Evolutionary conservation across 2,888 invertebrate species (phyloP), one percentile per base, ranked within the genome.

Genomic region (Trichogramma evanescens): DNA sequence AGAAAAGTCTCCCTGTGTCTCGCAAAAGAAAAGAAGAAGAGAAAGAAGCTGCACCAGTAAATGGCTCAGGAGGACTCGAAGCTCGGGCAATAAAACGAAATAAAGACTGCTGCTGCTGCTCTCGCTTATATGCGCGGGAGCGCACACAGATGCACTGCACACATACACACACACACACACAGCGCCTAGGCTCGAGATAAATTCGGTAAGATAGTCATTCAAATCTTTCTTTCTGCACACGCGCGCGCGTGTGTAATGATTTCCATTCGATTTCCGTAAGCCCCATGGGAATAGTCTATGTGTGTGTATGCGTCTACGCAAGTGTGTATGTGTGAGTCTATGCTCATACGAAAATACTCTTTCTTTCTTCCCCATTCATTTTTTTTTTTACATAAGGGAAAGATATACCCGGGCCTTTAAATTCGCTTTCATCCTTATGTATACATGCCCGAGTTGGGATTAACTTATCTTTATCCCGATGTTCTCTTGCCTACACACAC

Each of bases 211-310:
- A 76, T 77, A 76, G 75, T 73, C 73, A 77, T 77, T 74, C 72
- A 76, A 77, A 77, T 77, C 72, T 73, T 71, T 71, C 69, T 13
- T 13, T 13, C 13, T 13, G 13, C 13, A 13, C 13, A 13, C 13
- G 13, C 13, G 13, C 13, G 13, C 13, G 13, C 13, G 13, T 13
- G 13, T 56, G 73, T 76, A 77, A 77, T 77, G 76, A 78, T 77
- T 77, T 76, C 75, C 74, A 74, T 74, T 77, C 77, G 77, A 78
- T 77, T 76, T 66, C 67, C 58, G 65, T 72, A 73, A 72, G 69
- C 74, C 76, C 72, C 76, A 67, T 74, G 77, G 74, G 77, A 77
- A 73, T 75, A 72, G 13, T 13, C 13, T 1, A 13, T 13, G 13
- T 13, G 13, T 13, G 13, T 13, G 13, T 13, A 13, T 13, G 13